Evolutionary conservation across 2,888 invertebrate species (phyloP).

Genomic region (Nipponacmea schrenckii): DNA sequence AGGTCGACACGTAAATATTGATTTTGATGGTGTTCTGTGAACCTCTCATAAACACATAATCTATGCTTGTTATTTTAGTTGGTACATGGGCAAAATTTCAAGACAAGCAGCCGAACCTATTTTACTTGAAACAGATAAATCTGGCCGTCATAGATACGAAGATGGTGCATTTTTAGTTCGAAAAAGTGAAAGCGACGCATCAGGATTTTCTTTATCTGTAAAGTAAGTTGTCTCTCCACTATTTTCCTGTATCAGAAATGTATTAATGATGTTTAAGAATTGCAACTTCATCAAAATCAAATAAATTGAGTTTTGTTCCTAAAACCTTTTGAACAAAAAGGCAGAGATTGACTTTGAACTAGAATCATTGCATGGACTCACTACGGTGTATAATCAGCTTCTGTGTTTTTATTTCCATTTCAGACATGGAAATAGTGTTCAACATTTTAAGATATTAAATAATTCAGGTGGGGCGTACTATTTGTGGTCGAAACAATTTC

Average conservation of each 20-base stretch:
- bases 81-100: conserved; percentile 98
- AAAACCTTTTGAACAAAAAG: too few relatives aligned
- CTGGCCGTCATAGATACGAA: conserved; percentile 41
- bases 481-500: conserved; percentile 99
- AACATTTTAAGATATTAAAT: conserved; percentile 78
- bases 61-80: conserved; percentile 74
- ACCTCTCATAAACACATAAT: too few relatives aligned
- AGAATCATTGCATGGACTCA: too few relatives aligned
- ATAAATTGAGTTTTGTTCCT: too few relatives aligned
- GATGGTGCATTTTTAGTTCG: conserved; percentile 98
- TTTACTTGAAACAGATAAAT: conserved; percentile 84
- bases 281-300: too few relatives aligned
- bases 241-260: background rate
- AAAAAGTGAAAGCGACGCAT: conserved; percentile 98
- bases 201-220: conserved; percentile 98
- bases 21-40: too few relatives aligned
- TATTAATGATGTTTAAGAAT: too few relatives aligned
- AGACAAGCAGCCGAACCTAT: conserved; percentile 96
- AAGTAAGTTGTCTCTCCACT: conserved; percentile 82
- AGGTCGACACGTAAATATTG: too few relatives aligned
- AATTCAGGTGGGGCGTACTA: conserved; percentile 94
- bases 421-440: conserved; percentile 57
- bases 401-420: conserved; percentile 12
- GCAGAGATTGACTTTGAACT: too few relatives aligned
- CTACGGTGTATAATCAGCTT: too few relatives aligned